Evolutionary conservation across 2,888 invertebrate species (phyloP).

Genomic region (Tortrix viridana): DNA sequence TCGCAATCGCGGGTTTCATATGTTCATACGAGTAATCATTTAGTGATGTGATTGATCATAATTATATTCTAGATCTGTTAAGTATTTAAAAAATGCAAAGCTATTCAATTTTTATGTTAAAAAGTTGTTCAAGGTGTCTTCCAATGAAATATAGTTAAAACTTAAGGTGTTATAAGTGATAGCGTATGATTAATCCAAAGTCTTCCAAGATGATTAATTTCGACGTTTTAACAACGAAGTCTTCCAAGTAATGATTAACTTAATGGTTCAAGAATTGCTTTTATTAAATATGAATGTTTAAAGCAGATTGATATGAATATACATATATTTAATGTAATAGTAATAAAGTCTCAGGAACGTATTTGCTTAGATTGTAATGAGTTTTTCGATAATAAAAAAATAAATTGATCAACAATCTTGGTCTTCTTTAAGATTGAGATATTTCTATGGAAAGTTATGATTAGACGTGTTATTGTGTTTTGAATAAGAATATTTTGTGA

Average conservation of each 20-base stretch:
- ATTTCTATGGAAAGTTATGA: not conserved
- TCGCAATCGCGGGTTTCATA: slow-evolving; percentile 51
- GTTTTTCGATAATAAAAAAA: not conserved
- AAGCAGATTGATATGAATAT: slow-evolving; percentile 17
- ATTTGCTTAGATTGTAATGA: slow-evolving; percentile 7
- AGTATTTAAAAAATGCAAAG: slow-evolving; percentile 42
- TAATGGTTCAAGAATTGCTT: slow-evolving; percentile 27
- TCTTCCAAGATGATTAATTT: slow-evolving; percentile 65
- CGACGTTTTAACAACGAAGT: slow-evolving; percentile 74
- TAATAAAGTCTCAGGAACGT: slow-evolving; percentile 10
- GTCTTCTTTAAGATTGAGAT: slow-evolving; percentile 1
- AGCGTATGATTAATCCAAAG: slow-evolving; percentile 51
- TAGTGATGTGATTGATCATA: slow-evolving; percentile 57
- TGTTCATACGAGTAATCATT: slow-evolving; percentile 51
- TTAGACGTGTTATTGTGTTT: not conserved
- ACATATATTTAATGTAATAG: slow-evolving; percentile 10
- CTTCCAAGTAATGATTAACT: slow-evolving; percentile 61
- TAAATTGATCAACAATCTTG: not conserved
- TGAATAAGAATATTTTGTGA: too few relatives aligned
- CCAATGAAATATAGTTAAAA: slow-evolving; percentile 42
- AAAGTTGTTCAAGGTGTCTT: slow-evolving; percentile 50
- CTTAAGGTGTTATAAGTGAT: slow-evolving; percentile 41
- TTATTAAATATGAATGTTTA: slow-evolving; percentile 17
- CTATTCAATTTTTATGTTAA: slow-evolving; percentile 44
- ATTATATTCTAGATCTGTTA: slow-evolving; percentile 46